phyloP scores from a whole-genome alignment of 2,113 vertebrate genomes.

The Coracopsis vasa region DNA sequence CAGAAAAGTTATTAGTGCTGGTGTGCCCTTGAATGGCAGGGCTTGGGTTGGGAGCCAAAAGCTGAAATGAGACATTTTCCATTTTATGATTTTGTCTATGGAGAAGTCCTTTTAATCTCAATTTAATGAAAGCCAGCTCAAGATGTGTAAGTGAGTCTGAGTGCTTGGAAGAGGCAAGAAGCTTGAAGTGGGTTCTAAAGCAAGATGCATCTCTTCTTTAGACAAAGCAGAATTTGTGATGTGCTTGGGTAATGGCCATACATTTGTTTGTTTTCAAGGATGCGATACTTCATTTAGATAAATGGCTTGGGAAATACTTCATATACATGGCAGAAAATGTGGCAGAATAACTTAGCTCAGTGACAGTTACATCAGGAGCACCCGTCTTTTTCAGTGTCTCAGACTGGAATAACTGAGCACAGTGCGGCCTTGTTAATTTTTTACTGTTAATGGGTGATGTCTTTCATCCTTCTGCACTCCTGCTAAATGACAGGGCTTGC shows the following conservation, averaged over 20 bases:
- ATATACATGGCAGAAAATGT: neutral
- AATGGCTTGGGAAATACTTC: neutral
- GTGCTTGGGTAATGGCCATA: neutral
- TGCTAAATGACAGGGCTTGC: neutral
- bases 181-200: neutral
- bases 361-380: neutral
- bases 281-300: neutral
- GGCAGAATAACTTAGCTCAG: neutral
- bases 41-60: neutral
- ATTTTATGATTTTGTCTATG: neutral
- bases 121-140: conserved; percentile 26
- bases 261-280: neutral
- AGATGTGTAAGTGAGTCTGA: neutral
- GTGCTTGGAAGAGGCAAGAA: neutral
- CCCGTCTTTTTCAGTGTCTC: neutral
- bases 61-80: conserved; percentile 42
- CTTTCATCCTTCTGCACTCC: neutral
- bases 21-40: neutral
- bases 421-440: neutral
- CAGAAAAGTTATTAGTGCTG: conserved; percentile 18
- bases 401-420: neutral
- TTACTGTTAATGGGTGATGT: neutral
- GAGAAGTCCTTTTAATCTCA: conserved; percentile 38
- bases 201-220: neutral
- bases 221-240: neutral